Conservation (phyloP, 2,888 invertebrate species). For the Venusia cambrica region DNA sequence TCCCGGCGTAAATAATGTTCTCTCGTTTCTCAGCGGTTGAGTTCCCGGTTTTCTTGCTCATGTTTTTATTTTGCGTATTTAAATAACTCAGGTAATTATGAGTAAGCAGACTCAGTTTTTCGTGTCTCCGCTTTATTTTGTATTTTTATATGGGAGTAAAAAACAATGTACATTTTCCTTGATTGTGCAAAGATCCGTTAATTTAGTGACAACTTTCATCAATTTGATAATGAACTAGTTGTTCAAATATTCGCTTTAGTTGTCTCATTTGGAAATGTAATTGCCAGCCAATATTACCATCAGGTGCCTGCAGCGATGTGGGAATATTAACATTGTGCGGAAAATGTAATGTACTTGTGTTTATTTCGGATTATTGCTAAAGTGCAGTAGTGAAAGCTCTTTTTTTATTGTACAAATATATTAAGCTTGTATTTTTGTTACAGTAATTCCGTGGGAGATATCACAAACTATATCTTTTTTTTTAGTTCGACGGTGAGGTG, state of each 20-base stretch:
- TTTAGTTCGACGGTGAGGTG: too few species aligned
- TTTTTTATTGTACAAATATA: too few species aligned
- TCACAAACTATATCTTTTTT: too few species aligned
- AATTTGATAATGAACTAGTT: conserved; percentile 12
- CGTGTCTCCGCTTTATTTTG: conserved; percentile 32
- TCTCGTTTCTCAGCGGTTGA: conserved; percentile 73
- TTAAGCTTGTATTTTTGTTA: too few species aligned
- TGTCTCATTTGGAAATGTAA: too few species aligned
- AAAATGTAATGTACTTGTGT: too few species aligned
- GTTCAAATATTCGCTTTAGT: conserved; percentile 1
- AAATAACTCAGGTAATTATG: conserved; percentile 68
- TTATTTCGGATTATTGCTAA: too few species aligned
- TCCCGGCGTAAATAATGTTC: conserved; percentile 69
- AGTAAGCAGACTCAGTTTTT: conserved; percentile 56
- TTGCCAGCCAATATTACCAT: too few species aligned
- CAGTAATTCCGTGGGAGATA: too few species aligned
- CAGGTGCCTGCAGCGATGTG: too few species aligned
- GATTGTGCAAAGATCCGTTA: conserved; percentile 4
- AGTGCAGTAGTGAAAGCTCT: too few species aligned
- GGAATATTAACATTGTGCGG: too few species aligned
- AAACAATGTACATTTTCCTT: conserved; percentile 11
- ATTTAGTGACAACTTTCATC: conserved; percentile 4
- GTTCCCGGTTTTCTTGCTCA: conserved; percentile 57
- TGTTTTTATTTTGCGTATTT: conserved; percentile 66
- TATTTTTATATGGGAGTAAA: conserved; percentile 6